phyloP scores from a whole-genome alignment of 2,888 invertebrate genomes.

The Apotomis capreana region DNA sequence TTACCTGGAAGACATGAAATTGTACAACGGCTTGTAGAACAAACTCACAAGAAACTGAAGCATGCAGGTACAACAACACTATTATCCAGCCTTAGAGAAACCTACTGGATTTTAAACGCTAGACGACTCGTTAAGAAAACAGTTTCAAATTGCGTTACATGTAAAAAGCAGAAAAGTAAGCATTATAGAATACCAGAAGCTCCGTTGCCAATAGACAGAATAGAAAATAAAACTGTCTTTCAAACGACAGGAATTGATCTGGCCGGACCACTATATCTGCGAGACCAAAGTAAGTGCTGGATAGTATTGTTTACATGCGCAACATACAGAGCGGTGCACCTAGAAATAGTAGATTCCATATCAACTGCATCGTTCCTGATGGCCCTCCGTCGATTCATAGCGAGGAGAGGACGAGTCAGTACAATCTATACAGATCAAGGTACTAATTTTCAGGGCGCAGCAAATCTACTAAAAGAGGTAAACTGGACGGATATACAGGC shows the following conservation, averaged over 20 bases:
- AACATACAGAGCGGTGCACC: conserved; percentile 12
- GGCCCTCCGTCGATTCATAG: conserved; percentile 4
- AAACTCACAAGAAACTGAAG: not conserved
- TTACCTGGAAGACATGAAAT: conserved; percentile 1
- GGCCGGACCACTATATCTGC: conserved; percentile 11
- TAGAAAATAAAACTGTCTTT: not conserved
- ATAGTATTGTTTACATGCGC: conserved; percentile 23
- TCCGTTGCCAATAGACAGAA: conserved; percentile 9
- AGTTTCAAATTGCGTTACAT: not conserved
- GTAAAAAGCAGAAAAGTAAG: not conserved
- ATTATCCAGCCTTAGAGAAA: not conserved
- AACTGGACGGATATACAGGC: too few relatives aligned
- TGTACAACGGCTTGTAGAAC: not conserved
- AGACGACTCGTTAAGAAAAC: not conserved
- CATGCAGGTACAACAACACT: not conserved
- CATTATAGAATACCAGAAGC: not conserved
- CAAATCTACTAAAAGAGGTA: too few relatives aligned
- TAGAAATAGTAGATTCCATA: conserved; percentile 8
- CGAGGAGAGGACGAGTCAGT: too few relatives aligned
- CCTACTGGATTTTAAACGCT: not conserved
- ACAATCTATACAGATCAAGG: too few relatives aligned
- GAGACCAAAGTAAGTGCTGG: conserved; percentile 3
- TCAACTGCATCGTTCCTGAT: not conserved
- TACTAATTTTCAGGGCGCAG: too few relatives aligned
- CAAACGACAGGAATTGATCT: conserved; percentile 14